Base-by-base conservation (phyloP, 2,888 invertebrate genomes). In the Tetrapedia diversipes region DNA sequence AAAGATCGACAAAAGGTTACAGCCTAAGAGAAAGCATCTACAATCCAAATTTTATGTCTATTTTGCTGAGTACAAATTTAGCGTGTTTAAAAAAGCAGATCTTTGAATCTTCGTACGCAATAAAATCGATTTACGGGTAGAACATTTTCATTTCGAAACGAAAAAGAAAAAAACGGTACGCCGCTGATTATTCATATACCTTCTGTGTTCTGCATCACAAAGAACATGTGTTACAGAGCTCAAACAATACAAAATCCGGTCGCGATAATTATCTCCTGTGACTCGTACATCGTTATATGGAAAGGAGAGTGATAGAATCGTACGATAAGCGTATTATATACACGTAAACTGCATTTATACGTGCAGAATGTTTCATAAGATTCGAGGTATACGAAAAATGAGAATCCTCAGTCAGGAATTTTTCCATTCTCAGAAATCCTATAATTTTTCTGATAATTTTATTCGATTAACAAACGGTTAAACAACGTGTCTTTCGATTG, bases 121-220 rank as follows among this genome's bases (percentile, higher is more conserved):
- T 43, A 53, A 64, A 64, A n/a, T n/a, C n/a, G n/a, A n/a, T n/a
- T n/a, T n/a, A n/a, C n/a, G n/a, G n/a, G n/a, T n/a, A 29, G 45
- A 66, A 8, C 34, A 47, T 39, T 14, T 47, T 49, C 47, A 19
- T 22, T 57, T 56, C 16, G 16, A 57, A 24, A 22, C n/a, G n/a
- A 22, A 1, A 47, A 47, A 37, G 16, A 24, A 41, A 32, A 41
- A 27, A 22, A 49, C n/a, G 10, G n/a, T 57, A 41, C 37, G 57
- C 49, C n/a, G 37, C 19, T 32, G 41, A 16, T 22, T 10, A 16
- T 49, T 47, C 53, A 27, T 54, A 56, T 54, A 70, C 45, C 37
- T 27, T 47, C 32, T 22, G 34, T 47, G 32, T 47, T 27, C 81
- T 86, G 86, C 77, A 85, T 86, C 85, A 86, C 84, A 87, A 87